These are phyloP conservation scores for Trypoxylon attenuatum DNA, from an alignment of 2,888 invertebrate species.

Conservation along the genomic window DNA sequence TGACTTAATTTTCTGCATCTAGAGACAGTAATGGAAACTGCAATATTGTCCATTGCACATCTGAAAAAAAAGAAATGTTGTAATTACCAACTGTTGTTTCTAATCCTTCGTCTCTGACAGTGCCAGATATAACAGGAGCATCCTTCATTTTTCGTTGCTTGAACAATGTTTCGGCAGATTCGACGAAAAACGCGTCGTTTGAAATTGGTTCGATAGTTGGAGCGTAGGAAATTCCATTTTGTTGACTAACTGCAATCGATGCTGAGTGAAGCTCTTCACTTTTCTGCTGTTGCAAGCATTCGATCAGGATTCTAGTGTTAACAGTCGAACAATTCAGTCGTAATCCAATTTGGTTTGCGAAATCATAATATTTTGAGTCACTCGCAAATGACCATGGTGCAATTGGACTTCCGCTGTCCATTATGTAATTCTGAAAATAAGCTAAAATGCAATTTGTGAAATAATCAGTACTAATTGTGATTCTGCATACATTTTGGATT, in stretches of 20 bases:
- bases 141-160: slow-evolving; percentile 31
- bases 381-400: slow-evolving; percentile 31
- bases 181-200: slow-evolving; percentile 47
- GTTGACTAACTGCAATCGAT: slow-evolving; percentile 12
- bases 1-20: too few relatives aligned
- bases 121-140: slow-evolving; percentile 44
- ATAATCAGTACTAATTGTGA: too few relatives aligned
- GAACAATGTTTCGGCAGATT: slow-evolving; percentile 20
- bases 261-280: slow-evolving; percentile 15
- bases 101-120: slow-evolving; percentile 50
- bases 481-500: too few relatives aligned
- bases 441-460: slow-evolving; percentile 21
- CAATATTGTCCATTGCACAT: background rate
- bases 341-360: slow-evolving; percentile 29
- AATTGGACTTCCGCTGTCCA: slow-evolving; percentile 48
- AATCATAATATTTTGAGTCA: slow-evolving; percentile 20
- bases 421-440: slow-evolving; percentile 48
- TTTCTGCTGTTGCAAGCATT: slow-evolving; percentile 41
- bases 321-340: slow-evolving; percentile 36
- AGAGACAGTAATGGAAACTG: too few relatives aligned
- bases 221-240: slow-evolving; percentile 28
- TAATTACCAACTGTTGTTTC: background rate
- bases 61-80: background rate
- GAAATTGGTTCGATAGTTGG: slow-evolving; percentile 45
- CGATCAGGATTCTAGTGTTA: slow-evolving; percentile 31